phyloP scores from a whole-genome alignment of 2,888 invertebrate genomes.

The Phymatocera aterrima region DNA sequence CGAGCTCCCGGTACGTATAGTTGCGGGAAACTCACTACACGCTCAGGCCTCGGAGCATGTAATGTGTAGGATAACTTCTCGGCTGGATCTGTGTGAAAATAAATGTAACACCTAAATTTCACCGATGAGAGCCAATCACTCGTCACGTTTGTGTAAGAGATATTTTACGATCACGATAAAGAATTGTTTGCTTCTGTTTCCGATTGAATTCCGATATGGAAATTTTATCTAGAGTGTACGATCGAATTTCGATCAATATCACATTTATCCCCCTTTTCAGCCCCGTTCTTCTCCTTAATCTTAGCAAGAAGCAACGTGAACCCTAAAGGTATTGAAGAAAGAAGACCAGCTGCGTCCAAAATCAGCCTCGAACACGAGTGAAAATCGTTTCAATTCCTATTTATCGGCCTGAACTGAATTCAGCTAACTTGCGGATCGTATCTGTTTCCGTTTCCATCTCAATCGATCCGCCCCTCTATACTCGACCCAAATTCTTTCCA shows the following conservation, averaged over 20 bases:
- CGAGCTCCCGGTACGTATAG: slow-evolving; percentile 10
- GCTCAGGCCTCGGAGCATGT: neutral
- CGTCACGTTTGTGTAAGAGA: slow-evolving; percentile 32
- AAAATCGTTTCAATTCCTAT: slow-evolving; percentile 33
- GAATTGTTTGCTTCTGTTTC: slow-evolving; percentile 42
- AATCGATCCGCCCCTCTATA: neutral
- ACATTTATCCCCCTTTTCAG: slow-evolving; percentile 22
- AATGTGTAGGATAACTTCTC: slow-evolving; percentile 1
- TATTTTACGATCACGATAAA: slow-evolving; percentile 1
- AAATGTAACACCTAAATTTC: slow-evolving; percentile 36
- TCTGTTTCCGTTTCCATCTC: slow-evolving; percentile 20
- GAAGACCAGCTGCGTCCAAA: neutral
- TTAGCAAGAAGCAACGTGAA: neutral
- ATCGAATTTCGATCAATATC: slow-evolving; percentile 24
- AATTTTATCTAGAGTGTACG: slow-evolving; percentile 29
- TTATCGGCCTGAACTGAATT: slow-evolving; percentile 14
- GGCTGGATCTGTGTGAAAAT: neutral
- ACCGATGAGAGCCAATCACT: slow-evolving; percentile 30
- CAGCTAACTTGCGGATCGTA: slow-evolving; percentile 28
- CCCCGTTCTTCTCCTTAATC: neutral
- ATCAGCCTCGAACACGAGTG: slow-evolving; percentile 34
- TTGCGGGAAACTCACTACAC: neutral
- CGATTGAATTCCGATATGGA: slow-evolving; percentile 41
- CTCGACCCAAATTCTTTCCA: neutral
- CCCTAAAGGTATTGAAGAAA: neutral